Conservation (phyloP, 2,888 invertebrate genomes). For the Clunio marinus region DNA sequence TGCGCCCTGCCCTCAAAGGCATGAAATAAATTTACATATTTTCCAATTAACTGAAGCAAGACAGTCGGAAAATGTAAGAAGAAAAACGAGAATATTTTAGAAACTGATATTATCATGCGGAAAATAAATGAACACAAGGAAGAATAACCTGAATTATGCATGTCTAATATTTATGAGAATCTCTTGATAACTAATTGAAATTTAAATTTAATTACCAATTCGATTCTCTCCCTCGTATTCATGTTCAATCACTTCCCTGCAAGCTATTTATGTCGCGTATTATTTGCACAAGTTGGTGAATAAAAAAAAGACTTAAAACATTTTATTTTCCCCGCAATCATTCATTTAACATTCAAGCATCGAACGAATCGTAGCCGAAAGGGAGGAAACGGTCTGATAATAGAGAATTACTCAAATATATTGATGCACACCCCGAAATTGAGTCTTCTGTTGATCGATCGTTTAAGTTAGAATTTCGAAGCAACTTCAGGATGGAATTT, state of each 20-base stretch:
- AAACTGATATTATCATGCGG: too few species aligned
- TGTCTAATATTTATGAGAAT: constrained; percentile 25
- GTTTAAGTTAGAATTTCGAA: not conserved
- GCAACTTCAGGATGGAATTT: not conserved
- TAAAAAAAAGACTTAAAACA: not conserved
- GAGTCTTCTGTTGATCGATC: constrained; percentile 35
- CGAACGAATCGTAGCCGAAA: not conserved
- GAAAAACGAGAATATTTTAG: too few species aligned
- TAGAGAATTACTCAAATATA: constrained; percentile 1
- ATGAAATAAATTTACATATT: constrained; percentile 36
- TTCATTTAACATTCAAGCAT: not conserved
- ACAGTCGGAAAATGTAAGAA: too few species aligned
- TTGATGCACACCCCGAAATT: constrained; percentile 23
- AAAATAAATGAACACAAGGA: not conserved
- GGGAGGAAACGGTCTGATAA: constrained; percentile 4
- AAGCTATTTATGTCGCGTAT: not conserved
- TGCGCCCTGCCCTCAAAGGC: too few species aligned
- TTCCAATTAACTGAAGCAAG: constrained; percentile 35
- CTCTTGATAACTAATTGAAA: constrained; percentile 36
- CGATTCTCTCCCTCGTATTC: not conserved
- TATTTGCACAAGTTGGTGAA: not conserved
- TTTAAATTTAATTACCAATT: constrained; percentile 36
- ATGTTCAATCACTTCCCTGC: not conserved
- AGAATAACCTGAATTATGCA: not conserved
- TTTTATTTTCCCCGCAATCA: constrained; percentile 1